phyloP scores from a whole-genome alignment of 92 coral and sea anemone species.

The Umimayanthus chanpuru region DNA sequence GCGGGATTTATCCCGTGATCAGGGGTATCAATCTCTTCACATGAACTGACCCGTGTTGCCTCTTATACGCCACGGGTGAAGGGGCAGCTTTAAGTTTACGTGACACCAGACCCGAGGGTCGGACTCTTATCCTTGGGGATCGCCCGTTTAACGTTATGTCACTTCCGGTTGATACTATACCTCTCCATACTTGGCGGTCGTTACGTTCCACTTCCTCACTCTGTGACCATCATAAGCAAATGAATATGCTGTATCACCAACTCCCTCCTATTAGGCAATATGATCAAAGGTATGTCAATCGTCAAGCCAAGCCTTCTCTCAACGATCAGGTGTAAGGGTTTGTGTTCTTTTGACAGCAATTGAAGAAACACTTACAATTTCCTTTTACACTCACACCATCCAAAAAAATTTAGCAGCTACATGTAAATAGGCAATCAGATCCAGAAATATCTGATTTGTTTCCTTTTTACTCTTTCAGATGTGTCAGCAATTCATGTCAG shows the following conservation, averaged over 20 bases:
- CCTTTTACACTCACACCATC: no score
- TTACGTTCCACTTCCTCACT: slow-evolving; percentile 93
- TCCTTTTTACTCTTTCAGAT: no score
- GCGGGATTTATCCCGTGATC: no score
- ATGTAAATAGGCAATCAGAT: no score
- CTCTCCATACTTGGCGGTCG: slow-evolving; percentile 97
- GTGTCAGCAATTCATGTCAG: no score
- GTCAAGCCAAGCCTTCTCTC: not conserved
- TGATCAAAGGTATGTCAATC: not conserved
- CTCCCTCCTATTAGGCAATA: slow-evolving; percentile 76
- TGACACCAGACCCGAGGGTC: slow-evolving; percentile 4
- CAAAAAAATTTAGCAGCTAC: no score
- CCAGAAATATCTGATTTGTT: no score
- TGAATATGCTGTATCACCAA: slow-evolving; percentile 91
- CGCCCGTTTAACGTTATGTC: not conserved
- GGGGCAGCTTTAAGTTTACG: not conserved
- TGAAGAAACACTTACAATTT: no score
- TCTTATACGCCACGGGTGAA: not conserved
- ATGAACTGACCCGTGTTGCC: not conserved
- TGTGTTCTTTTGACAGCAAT: no score
- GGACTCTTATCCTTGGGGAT: not conserved
- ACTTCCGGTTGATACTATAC: slow-evolving; percentile 32
- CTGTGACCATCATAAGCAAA: slow-evolving; percentile 99
- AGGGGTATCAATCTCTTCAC: no score
- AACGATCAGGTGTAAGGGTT: no score